Conservation (phyloP, 2,888 invertebrate genomes). For the Phlogophora meticulosa region DNA sequence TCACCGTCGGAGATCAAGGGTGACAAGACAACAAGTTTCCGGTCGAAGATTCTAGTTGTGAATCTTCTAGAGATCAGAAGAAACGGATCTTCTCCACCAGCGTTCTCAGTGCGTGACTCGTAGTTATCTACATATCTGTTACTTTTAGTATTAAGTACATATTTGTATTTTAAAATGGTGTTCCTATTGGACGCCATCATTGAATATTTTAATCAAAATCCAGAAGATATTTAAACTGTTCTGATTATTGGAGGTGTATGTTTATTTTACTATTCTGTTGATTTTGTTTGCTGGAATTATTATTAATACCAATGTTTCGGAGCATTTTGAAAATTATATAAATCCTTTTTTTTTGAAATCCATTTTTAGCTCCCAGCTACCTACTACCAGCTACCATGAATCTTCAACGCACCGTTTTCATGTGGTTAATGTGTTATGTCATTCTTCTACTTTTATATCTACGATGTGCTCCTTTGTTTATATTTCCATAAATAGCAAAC, state of each 20-base stretch:
- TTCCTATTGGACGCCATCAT: slow-evolving; percentile 15
- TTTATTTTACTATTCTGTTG: not conserved
- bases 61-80: not conserved
- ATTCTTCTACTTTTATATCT: not conserved
- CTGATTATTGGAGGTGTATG: not conserved
- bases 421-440: slow-evolving; percentile 15
- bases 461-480: not conserved
- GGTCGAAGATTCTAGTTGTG: not conserved
- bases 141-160: not conserved
- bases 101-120: slow-evolving; percentile 8
- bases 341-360: too few relatives aligned
- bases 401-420: not conserved
- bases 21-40: not conserved
- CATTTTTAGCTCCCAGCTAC: too few relatives aligned
- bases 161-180: slow-evolving; percentile 14
- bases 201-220: slow-evolving; percentile 2
- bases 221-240: slow-evolving; percentile 1
- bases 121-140: not conserved
- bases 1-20: not conserved
- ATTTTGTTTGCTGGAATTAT: too few relatives aligned
- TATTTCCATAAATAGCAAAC: not conserved
- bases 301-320: too few relatives aligned
- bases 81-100: not conserved
- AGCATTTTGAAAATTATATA: too few relatives aligned
- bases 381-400: not conserved